Percentiles rank a stretch among this genome's conserved stretches.
These are phyloP conservation scores for Macrophya alboannulata DNA, from an alignment of 2,888 invertebrate species.

Conservation along the genomic window DNA sequence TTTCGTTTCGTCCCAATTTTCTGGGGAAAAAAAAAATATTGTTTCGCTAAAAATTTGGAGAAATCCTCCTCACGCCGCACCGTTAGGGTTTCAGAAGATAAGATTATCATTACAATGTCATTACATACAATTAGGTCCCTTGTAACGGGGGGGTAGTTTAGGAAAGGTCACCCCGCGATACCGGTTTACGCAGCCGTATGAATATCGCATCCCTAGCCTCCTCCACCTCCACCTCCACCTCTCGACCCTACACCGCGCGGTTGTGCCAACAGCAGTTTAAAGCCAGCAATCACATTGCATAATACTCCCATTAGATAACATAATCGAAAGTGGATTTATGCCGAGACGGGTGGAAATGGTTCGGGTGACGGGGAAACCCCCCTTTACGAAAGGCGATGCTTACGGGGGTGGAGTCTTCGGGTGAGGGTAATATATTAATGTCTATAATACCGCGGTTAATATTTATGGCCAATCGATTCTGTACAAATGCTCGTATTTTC, in stretches of 20 bases:
- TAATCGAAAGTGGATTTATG: constrained; percentile 79
- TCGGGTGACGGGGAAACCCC: constrained; percentile 45
- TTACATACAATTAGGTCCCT: constrained; percentile 65
- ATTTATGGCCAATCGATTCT: constrained; percentile 47
- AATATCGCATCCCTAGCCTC: constrained; percentile 55
- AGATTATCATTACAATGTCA: constrained; percentile 66
- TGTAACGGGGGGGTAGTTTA: constrained; percentile 54
- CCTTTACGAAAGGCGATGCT: constrained; percentile 48
- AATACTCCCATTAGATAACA: constrained; percentile 78
- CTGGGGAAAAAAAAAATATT: not conserved
- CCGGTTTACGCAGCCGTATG: constrained; percentile 55
- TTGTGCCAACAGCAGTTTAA: constrained; percentile 70
- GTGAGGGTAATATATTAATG: constrained; percentile 59
- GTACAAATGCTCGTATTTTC: not conserved
- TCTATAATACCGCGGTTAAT: constrained; percentile 43
- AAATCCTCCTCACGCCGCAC: not conserved
- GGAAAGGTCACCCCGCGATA: constrained; percentile 52
- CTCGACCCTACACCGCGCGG: constrained; percentile 55
- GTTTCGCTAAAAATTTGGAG: not conserved
- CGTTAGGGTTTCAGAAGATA: constrained; percentile 17
- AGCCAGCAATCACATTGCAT: constrained; percentile 78
- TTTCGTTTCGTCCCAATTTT: constrained; percentile 45
- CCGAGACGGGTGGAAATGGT: constrained; percentile 58
- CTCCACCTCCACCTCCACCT: not conserved
- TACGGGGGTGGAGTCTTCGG: constrained; percentile 59